Conservation (phyloP, 2,113 vertebrate species). For the Poecile atricapillus region DNA sequence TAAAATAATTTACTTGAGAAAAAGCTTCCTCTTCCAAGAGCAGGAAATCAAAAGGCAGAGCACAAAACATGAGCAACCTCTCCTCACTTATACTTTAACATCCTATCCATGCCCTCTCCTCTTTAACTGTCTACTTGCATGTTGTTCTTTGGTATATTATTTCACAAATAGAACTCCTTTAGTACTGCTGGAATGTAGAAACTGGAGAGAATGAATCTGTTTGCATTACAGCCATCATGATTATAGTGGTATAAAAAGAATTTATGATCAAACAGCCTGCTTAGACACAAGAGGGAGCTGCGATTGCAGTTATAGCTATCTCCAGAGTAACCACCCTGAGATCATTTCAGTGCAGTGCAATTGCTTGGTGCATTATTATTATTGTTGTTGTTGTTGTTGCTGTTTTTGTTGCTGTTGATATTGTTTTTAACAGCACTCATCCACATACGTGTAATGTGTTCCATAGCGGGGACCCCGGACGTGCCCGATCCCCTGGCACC, state of each 20-base stretch:
- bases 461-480: slow-evolving; percentile 85
- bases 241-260: neutral
- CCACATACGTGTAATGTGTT: slow-evolving; percentile 85
- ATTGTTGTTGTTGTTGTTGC: neutral
- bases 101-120: neutral
- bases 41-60: neutral
- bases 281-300: slow-evolving; percentile 64
- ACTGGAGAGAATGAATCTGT: neutral
- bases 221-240: neutral
- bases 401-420: neutral
- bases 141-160: neutral
- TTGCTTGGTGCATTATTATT: neutral
- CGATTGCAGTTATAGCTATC: neutral
- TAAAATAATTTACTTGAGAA: neutral
- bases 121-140: neutral
- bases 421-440: neutral
- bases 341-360: neutral
- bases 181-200: neutral
- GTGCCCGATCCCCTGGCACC: slow-evolving; percentile 86
- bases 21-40: neutral
- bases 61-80: neutral
- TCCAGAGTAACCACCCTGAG: neutral
- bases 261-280: neutral
- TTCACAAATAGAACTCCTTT: neutral
- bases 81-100: neutral